These are phyloP conservation scores for Tenualosa thibaudeaui DNA, from an alignment of 2,797 vertebrate species.

Conservation along the genomic window DNA sequence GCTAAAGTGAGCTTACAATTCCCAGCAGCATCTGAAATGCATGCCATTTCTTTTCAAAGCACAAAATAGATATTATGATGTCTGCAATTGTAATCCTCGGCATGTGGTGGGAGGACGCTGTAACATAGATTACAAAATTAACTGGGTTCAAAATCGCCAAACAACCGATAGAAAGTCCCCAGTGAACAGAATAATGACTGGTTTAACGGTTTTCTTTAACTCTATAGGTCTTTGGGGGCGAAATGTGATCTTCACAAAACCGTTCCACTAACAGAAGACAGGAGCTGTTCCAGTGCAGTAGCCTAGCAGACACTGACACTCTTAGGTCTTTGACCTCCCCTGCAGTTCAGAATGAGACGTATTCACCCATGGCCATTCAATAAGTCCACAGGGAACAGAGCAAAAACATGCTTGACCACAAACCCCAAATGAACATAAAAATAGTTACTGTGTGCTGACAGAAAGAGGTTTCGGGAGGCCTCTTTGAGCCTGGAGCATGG, in stretches of 20 bases:
- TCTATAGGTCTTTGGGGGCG: background rate
- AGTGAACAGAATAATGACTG: background rate
- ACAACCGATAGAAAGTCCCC: background rate
- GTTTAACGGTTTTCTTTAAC: background rate
- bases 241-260: background rate
- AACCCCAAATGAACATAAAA: background rate
- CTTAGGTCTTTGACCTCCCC: background rate
- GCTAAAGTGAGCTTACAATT: background rate
- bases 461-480: background rate
- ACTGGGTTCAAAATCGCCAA: background rate
- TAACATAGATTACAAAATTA: background rate
- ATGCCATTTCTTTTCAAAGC: background rate
- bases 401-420: background rate
- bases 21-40: background rate
- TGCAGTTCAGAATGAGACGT: background rate
- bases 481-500: background rate
- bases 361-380: background rate
- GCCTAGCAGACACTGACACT: background rate
- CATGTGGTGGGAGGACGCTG: background rate
- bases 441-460: background rate
- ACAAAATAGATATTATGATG: background rate
- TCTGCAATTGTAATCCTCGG: background rate
- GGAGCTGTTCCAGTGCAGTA: background rate
- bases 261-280: background rate
- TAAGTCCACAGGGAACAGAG: background rate